Evolutionary conservation across 2,113 vertebrate genomes (phyloP), one percentile per base, ranked within the genome.

Genomic region (Cyanistes caeruleus): DNA sequence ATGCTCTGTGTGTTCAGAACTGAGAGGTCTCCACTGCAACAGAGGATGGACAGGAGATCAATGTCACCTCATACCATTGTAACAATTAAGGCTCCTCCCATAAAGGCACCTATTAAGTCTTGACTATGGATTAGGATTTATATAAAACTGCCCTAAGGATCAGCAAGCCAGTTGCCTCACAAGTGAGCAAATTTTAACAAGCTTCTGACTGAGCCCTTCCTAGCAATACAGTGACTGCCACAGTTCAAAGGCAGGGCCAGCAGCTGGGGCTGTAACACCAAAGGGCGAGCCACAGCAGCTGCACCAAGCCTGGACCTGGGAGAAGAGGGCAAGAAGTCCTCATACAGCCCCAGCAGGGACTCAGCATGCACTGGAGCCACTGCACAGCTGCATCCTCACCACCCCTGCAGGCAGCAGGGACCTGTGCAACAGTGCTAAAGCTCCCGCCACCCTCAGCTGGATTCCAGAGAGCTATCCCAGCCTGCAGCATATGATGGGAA

Each of bases 401-500:
- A 10, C 48, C 39, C 39, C 39, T 2, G 0, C 6, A 0, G 2
- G 4, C 4, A 7, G 23, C 43, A 28, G 19, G 11, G 20, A 53
- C 31, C 41, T 28, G 11, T 2, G 9, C 33, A 23, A 19, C 37
- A 5, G 5, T 60, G 25, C 15, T 56, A 33, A 25, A 73, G 49
- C 21, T 69, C 28, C 74, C 44, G n/a, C 53, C 64, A 56, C 19
- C 12, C 24, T 56, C 51, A 46, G 43, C 33, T 81, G 12, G 11
- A 27, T 41, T 59, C n/a, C 5, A 3, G 37, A 75, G 52, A 31
- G 9, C 15, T 53, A 6, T 14, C 28, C 33, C 4, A 8, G 46
- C 37, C 46, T 15, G 20, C 5, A 3, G 2, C 0, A 0, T 35
- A 17, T 8, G 27, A 37, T 2, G 2, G 33, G 24, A 68, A 12